A percentile compares a stretch with the other conserved stretches of the same genome.
phyloP scores from a whole-genome alignment of 2,888 invertebrate genomes.

The Apocheima hispidaria region DNA sequence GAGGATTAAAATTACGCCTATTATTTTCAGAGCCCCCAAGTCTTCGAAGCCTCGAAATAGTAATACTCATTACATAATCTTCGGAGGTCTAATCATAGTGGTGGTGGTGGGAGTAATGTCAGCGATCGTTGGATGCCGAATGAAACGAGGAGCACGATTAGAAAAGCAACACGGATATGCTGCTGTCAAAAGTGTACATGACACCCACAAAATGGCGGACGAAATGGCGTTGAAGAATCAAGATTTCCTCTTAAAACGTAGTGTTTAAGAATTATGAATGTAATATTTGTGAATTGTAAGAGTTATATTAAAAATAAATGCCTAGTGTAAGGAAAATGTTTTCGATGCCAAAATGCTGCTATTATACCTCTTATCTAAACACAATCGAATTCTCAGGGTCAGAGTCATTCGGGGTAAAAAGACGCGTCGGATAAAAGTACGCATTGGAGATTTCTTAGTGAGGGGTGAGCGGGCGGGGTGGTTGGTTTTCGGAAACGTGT shows the following conservation, averaged over 20 bases:
- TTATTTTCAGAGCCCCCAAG: conserved; percentile 3
- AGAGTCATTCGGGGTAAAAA: no score
- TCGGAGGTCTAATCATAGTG: conserved; percentile 4
- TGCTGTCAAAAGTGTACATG: background rate
- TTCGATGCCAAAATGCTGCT: no score
- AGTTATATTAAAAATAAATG: no score
- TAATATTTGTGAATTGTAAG: no score
- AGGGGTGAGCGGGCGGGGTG: no score
- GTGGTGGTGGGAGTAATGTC: background rate
- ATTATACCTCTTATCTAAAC: no score
- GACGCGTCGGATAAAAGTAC: no score
- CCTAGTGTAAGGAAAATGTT: no score
- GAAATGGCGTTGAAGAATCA: background rate
- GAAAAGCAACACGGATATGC: background rate
- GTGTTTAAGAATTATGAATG: background rate
- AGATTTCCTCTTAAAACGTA: background rate
- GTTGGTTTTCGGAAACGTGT: no score
- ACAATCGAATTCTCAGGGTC: no score
- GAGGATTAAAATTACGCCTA: background rate
- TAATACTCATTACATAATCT: background rate
- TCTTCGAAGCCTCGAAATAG: background rate
- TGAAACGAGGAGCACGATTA: background rate
- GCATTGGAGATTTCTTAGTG: no score
- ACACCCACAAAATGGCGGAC: background rate
- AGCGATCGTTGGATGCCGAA: conserved; percentile 1